phyloP scores from a whole-genome alignment of 2,797 vertebrate species.

The Darevskia mixta region DNA sequence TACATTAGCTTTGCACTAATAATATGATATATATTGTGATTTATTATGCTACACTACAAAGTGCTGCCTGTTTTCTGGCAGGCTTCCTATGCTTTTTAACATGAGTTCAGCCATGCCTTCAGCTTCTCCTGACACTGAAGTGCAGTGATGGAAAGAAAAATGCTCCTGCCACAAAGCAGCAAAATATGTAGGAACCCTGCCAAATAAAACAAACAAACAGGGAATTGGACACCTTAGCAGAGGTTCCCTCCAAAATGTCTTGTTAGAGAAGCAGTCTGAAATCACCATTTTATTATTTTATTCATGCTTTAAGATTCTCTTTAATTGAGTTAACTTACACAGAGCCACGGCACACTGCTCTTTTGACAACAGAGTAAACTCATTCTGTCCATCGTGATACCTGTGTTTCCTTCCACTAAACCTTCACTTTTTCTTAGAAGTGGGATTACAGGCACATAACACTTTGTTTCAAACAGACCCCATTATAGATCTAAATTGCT shows the following conservation, averaged over 20 bases:
- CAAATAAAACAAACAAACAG: background rate
- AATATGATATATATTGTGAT: background rate
- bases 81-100: background rate
- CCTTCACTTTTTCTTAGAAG: conserved; percentile 52
- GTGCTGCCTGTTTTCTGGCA: background rate
- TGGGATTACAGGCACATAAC: conserved; percentile 48
- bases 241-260: conserved; percentile 54
- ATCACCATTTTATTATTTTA: conserved; percentile 21
- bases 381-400: conserved; percentile 68
- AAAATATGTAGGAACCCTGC: background rate
- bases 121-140: background rate
- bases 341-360: conserved; percentile 65
- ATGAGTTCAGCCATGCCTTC: background rate
- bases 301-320: conserved; percentile 59
- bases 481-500: conserved; percentile 33
- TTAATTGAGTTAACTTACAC: conserved; percentile 67
- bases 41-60: background rate
- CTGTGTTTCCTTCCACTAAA: conserved; percentile 23
- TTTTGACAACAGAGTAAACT: conserved; percentile 70
- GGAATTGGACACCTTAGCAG: background rate
- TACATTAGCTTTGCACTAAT: background rate
- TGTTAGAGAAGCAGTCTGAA: conserved; percentile 67
- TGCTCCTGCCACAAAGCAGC: background rate
- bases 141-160: background rate
- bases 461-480: conserved; percentile 50